phyloP scores from a whole-genome alignment of 1,140 invertebrate species.

The Hypsibius dujardini region DNA sequence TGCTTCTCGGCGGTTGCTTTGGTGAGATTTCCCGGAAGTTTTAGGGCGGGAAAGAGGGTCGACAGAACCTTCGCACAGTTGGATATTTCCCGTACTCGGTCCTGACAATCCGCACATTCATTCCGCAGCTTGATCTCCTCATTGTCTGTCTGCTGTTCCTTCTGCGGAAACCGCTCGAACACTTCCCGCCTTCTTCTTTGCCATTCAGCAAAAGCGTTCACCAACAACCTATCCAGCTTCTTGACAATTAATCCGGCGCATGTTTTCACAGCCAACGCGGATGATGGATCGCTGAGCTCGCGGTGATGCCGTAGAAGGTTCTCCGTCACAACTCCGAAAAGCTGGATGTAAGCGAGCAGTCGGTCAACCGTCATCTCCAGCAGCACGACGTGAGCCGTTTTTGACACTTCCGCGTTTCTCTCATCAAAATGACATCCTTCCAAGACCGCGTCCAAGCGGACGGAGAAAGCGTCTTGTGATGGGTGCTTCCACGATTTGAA shows the following conservation, averaged over 20 bases:
- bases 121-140: no score
- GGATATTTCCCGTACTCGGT: no score
- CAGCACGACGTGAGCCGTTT: not conserved
- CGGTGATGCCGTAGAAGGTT: not conserved
- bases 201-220: not conserved
- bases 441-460: not conserved
- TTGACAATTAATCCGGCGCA: not conserved
- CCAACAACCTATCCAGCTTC: not conserved
- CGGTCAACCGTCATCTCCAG: conserved; percentile 8
- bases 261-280: not conserved
- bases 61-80: no score
- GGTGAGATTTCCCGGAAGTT: no score
- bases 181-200: not conserved
- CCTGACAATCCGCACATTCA: no score
- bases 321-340: not conserved
- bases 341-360: not conserved
- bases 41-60: no score
- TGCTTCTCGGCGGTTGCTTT: no score
- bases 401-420: not conserved
- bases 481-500: conserved; percentile 6
- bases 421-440: not conserved
- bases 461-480: not conserved
- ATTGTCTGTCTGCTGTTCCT: no score
- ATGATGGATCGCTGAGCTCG: not conserved
- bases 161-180: no score